Conservation (phyloP, 1,140 invertebrate genomes). For the Brachionus paranguensis region DNA sequence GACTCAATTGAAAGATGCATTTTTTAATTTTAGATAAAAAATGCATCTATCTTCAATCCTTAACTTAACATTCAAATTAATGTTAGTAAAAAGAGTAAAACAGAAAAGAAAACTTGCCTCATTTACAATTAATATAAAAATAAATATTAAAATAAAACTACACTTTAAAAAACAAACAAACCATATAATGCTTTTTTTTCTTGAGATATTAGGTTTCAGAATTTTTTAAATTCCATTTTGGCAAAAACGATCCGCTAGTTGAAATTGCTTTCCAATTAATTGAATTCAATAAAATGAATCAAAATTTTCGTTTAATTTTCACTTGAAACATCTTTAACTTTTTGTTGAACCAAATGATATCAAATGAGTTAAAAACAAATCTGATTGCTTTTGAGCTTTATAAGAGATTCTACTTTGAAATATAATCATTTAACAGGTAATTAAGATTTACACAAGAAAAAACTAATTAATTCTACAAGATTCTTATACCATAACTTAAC, state of each 20-base stretch:
- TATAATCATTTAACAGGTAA: slow-evolving; percentile 20
- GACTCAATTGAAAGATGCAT: no score
- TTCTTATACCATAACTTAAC: neutral
- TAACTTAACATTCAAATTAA: no score
- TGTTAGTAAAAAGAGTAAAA: no score
- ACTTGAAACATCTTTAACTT: neutral
- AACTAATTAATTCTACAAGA: neutral
- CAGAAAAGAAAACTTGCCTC: neutral
- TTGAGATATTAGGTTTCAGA: neutral
- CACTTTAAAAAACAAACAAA: neutral
- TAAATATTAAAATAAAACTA: neutral
- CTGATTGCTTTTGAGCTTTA: neutral
- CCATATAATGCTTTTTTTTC: neutral
- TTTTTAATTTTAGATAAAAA: no score
- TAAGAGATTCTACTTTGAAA: neutral
- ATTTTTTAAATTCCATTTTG: neutral
- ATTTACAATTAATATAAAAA: neutral
- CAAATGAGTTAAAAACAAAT: neutral
- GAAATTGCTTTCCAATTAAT: neutral
- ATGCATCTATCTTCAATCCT: no score
- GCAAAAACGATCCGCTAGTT: neutral
- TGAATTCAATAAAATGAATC: neutral
- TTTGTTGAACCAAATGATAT: neutral
- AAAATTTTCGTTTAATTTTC: neutral
- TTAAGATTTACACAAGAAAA: neutral